phyloP scores from a whole-genome alignment of 2,797 vertebrate species.

The Hipposideros larvatus region DNA sequence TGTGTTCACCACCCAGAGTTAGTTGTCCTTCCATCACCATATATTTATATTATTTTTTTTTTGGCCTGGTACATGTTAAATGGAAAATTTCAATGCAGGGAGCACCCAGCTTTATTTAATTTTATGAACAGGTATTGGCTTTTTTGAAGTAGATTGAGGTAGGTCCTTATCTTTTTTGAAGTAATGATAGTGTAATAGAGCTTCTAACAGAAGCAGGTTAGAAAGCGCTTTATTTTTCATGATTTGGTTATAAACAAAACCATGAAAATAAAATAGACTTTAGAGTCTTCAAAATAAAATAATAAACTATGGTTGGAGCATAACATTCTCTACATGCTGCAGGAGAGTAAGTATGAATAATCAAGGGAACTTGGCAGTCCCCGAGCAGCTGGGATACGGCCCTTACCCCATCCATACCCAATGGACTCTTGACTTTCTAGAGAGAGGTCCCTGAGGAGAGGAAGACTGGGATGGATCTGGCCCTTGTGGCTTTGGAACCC shows the following conservation, averaged over 20 bases:
- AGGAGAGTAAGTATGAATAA: neutral
- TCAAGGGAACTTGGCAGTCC: neutral
- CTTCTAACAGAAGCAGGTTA: conserved; percentile 13
- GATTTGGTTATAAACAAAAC: conserved; percentile 58
- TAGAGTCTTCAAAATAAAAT: conserved; percentile 21
- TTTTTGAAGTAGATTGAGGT: conserved; percentile 21
- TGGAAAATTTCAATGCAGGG: conserved; percentile 47
- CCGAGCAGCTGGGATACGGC: neutral
- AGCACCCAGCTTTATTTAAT: conserved; percentile 56
- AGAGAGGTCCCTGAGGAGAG: neutral
- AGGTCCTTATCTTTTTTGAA: neutral
- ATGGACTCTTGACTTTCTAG: neutral
- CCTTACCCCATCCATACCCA: neutral
- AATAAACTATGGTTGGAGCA: neutral
- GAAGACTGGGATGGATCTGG: neutral
- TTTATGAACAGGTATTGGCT: neutral
- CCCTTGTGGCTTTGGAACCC: neutral
- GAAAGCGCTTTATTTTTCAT: neutral
- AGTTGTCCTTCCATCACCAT: no score
- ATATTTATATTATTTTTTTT: neutral
- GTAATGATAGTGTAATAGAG: neutral
- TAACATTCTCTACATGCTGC: neutral
- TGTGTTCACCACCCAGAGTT: no score
- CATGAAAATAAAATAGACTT: conserved; percentile 29
- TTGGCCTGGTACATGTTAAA: neutral